Evolutionary conservation across 2,888 invertebrate genomes (phyloP), one percentile per base, ranked within the genome.

Genomic region (Latrodectus elegans): DNA sequence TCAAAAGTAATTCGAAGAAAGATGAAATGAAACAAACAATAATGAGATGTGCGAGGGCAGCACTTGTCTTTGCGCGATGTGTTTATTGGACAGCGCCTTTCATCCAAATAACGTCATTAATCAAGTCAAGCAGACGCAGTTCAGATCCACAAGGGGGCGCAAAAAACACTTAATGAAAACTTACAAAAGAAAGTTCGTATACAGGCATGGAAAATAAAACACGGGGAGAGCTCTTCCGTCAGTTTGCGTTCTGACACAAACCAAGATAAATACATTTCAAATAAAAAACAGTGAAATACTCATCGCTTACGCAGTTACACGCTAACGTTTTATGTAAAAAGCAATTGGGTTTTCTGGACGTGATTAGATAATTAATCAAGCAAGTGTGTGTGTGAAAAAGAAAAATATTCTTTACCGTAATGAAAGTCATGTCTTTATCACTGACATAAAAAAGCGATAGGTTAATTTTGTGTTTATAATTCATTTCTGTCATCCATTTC

Each of bases 61-160:
- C 60, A n/a, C 60, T 60, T 60, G 60, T 60, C n/a, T 60, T 15
- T 15, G n/a, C 60, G 60, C 60, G n/a, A 60, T 60, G 60, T 60
- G 60, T 60, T 60, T 60, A 60, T 60, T 51, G 60, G 60, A 79
- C 17, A 49, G 26, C 38, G 22, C 49, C 49, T 74, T 79, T 8
- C 17, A 70, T 49, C 60, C 49, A 49, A 14, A 10, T 71, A 79
- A 71, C 60, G 60, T 17, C 60, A 71, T 79, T 71, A 79, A 79
- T 79, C 71, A 79, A 71, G 60, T n/a, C 53, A 70, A 71, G 55
- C 15, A 53, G 60, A 79, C 53, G 17, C n/a, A 17, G 71, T 71
- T 71, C 71, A 60, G 55, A 71, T 68, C 8, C 55, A 70, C 26
- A 12, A 68, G 67, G 22, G 67, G 12, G 67, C 11, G 22, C 8